Percentiles rank a stretch among this genome's conserved stretches.
phyloP scores from a whole-genome alignment of 64 coral and sea anemone species.

The Platygyra sinensis region DNA sequence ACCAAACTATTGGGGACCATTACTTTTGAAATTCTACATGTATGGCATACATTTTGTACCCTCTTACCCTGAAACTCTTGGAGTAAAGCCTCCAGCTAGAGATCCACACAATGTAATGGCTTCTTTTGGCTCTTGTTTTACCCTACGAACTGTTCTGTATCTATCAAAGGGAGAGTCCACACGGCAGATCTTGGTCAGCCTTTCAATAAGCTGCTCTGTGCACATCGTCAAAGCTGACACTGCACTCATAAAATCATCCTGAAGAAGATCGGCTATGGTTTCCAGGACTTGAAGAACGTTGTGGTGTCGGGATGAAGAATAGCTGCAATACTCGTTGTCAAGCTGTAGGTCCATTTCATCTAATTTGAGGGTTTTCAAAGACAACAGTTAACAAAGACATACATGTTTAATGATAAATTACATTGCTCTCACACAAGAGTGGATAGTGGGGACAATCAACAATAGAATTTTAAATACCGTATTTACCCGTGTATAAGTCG shows the following conservation, averaged over 20 bases:
- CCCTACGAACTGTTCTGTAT: no score
- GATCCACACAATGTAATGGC: slow-evolving; percentile 15
- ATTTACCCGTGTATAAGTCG: no score
- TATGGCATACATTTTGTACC: no score
- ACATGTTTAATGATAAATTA: no score
- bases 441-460: no score
- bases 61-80: slow-evolving; percentile 47
- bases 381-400: no score
- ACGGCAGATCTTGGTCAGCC: not conserved
- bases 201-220: slow-evolving; percentile 46
- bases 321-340: slow-evolving; percentile 3
- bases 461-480: no score
- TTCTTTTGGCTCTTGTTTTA: not conserved
- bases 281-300: slow-evolving; percentile 38
- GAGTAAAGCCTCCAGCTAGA: slow-evolving; percentile 54
- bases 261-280: slow-evolving; percentile 46
- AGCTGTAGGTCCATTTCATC: slow-evolving; percentile 64
- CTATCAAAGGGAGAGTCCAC: not conserved
- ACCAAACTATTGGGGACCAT: no score
- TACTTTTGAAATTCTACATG: no score
- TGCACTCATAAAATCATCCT: slow-evolving; percentile 56
- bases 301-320: slow-evolving; percentile 13
- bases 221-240: slow-evolving; percentile 41
- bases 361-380: not conserved
- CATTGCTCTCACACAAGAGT: no score